Percentiles rank a stretch among this genome's conserved stretches.
Conservation (phyloP, 2,797 vertebrate species). For the Phoxinus dragarum region DNA sequence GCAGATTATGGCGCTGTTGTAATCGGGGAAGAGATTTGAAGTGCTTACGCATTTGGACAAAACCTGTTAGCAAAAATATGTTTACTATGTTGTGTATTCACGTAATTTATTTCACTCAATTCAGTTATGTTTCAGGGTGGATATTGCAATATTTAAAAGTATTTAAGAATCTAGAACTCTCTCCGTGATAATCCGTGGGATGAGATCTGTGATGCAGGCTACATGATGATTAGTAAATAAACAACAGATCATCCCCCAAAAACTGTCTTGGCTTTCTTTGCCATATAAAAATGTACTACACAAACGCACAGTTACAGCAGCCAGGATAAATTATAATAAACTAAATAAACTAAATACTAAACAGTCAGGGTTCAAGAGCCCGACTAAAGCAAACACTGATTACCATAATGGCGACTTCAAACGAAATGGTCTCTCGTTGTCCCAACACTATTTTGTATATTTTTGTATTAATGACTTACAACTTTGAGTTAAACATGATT, state of each 20-base stretch:
- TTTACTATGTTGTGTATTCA: no score
- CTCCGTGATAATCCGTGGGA: not conserved
- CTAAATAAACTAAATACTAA: not conserved
- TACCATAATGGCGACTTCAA: not conserved
- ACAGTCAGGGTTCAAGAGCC: not conserved
- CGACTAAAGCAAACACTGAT: not conserved
- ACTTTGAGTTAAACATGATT: not conserved
- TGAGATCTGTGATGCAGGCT: not conserved
- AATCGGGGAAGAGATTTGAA: no score
- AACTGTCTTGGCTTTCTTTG: not conserved
- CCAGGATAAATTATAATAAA: no score
- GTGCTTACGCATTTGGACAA: no score
- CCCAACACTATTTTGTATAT: not conserved
- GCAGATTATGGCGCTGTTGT: no score
- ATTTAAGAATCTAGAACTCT: no score
- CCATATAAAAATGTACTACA: not conserved
- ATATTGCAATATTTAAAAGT: no score
- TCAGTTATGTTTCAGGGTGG: not conserved
- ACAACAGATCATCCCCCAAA: not conserved
- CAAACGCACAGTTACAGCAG: not conserved
- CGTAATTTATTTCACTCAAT: not conserved
- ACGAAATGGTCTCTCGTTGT: not conserved
- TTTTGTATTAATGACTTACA: not conserved
- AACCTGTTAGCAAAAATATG: no score
- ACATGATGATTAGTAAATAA: not conserved